Percentiles rank a stretch among this genome's conserved stretches.
These are phyloP conservation scores for Clarias batrachus DNA, from an alignment of 2,113 vertebrate genomes.

Conservation along the genomic window DNA sequence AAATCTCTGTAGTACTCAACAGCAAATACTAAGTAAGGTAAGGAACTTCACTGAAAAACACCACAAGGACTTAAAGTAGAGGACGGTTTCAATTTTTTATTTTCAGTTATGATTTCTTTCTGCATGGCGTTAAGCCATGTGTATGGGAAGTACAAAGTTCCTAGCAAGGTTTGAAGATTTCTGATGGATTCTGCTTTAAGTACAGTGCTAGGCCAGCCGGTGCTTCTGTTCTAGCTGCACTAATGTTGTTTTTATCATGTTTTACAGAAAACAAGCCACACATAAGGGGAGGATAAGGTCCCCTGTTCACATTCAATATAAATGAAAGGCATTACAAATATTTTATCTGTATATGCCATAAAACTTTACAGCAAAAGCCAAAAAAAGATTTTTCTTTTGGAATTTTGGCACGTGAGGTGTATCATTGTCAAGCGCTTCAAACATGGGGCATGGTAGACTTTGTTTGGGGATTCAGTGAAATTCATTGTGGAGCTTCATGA, in stretches of 20 bases:
- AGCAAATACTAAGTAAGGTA: no score
- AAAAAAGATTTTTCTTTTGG: slow-evolving; percentile 17
- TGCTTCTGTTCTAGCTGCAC: slow-evolving; percentile 44
- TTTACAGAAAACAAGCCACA: background rate
- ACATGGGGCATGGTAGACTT: slow-evolving; percentile 20
- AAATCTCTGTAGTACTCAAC: no score
- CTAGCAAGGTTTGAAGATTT: no score
- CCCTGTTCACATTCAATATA: no score
- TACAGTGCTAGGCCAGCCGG: background rate
- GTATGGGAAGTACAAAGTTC: no score
- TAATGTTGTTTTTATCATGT: slow-evolving; percentile 41
- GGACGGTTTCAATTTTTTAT: no score
- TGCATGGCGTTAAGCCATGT: no score
- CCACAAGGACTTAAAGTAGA: no score
- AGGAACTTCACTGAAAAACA: no score
- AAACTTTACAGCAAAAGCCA: slow-evolving; percentile 33
- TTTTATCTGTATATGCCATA: slow-evolving; percentile 29
- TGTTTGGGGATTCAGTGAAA: slow-evolving; percentile 43
- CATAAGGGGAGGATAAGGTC: no score
- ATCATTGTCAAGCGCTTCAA: slow-evolving; percentile 25
- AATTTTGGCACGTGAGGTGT: slow-evolving; percentile 28
- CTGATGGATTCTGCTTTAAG: no score
- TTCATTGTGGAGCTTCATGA: slow-evolving; percentile 26
- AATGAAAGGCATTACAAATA: background rate
- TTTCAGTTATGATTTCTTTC: no score